phyloP scores from a whole-genome alignment of 2,113 vertebrate species.

The Capreolus pygargus region DNA sequence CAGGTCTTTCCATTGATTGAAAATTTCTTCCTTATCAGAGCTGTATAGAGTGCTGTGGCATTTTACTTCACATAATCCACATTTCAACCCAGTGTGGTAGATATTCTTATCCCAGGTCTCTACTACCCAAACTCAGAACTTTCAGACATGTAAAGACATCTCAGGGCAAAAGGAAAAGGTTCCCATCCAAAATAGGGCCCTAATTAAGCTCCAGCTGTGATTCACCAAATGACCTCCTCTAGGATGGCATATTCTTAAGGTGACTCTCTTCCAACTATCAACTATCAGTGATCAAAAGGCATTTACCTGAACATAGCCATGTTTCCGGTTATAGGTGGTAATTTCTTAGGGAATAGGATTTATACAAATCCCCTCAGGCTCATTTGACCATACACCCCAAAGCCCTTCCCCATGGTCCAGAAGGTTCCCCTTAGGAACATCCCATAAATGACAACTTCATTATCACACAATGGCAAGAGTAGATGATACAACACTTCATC shows the following conservation, averaged over 20 bases:
- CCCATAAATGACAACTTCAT: not conserved
- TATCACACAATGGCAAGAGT: not conserved
- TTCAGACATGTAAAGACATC: not conserved
- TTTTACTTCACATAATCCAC: not conserved
- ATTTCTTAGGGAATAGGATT: not conserved
- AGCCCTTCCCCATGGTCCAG: not conserved
- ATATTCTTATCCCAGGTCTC: not conserved
- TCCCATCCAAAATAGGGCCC: not conserved
- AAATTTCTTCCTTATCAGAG: not conserved
- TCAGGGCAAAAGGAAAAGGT: not conserved
- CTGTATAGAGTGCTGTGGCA: not conserved
- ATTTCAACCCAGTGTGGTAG: not conserved
- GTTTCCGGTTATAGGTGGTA: not conserved
- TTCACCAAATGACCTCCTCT: not conserved
- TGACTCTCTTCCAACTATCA: not conserved
- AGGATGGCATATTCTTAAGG: not conserved
- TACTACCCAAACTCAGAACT: not conserved
- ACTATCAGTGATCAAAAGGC: not conserved
- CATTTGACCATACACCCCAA: not conserved
- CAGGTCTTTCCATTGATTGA: not conserved
- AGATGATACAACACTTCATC: not conserved
- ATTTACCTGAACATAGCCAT: not conserved
- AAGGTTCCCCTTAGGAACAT: not conserved
- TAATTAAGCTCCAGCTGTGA: not conserved
- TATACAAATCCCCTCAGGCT: not conserved